Base-by-base conservation (phyloP, 2,888 invertebrate species). In the Philereme transversata region DNA sequence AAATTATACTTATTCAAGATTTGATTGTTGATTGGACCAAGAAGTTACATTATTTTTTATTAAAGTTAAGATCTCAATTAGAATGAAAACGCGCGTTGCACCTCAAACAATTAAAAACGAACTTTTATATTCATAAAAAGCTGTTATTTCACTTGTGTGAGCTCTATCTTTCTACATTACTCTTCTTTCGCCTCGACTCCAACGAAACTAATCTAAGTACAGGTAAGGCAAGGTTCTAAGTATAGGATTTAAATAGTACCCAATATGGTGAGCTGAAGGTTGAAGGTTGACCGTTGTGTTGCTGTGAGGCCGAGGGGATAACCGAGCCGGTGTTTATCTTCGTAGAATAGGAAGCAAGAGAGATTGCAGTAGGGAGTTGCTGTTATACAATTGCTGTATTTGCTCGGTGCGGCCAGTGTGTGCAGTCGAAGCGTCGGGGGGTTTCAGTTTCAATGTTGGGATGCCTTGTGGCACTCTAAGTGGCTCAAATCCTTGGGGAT, bases 221-320 rank as follows among this genome's bases (percentile, higher is more conserved):
- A 82, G 76, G 78, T 82, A 82, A 85, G 87, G 84, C 83, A 89
- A 87, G 87, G 85, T 84, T 87, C 88, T 89, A 90, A 91, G 79
- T 86, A 90, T 84, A 90, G 90, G 90, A 89, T 89, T 85, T 72
- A 91, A 91, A 90, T 84, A 88, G 88, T 92, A 92, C 91, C 91
- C 88, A 90, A 88, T 81, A 84, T 88, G 90, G 83, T 89, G 90
- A 85, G 90, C 87, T 79, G 83, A 74, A 76, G 82, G 86, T 84
- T 79, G 83, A 74, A 76, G 82, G 86, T 84, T 74, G 88, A 83
- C 83, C 87, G 87, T 79, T 82, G 88, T 83, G 79, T 86, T 86
- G 90, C 88, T 81, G 84, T 88, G 87, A 84, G 84, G 88, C 89
- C 86, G 86, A 81, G 84, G 87, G 87, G 81, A 83, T 79, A 71